A percentile compares a stretch with the other conserved stretches of the same genome.
phyloP scores from a whole-genome alignment of 2,113 vertebrate species.

The Aptenodytes forsteri region DNA sequence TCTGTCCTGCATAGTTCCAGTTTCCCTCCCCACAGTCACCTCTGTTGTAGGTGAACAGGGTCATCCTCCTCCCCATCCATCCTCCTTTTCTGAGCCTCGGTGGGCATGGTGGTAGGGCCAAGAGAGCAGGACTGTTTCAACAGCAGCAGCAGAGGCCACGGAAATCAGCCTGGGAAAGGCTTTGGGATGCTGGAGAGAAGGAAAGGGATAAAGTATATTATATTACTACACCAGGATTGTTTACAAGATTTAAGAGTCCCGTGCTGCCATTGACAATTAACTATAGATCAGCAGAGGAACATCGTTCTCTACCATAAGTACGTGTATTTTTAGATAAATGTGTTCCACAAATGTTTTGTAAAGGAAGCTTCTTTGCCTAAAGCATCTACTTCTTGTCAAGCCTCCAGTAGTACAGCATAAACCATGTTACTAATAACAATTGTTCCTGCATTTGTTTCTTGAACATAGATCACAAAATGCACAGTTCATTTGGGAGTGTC shows the following conservation, averaged over 20 bases:
- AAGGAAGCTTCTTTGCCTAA: not conserved
- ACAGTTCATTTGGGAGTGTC: conserved; percentile 2
- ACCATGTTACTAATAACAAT: not conserved
- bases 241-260: not conserved
- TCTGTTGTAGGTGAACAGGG: not conserved
- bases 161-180: not conserved
- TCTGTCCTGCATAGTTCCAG: not conserved
- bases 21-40: not conserved
- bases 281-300: not conserved
- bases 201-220: not conserved
- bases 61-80: not conserved
- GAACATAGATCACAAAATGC: not conserved
- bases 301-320: not conserved
- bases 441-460: conserved; percentile 17
- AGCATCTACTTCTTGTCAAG: not conserved
- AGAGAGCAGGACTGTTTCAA: not conserved
- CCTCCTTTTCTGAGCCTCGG: not conserved
- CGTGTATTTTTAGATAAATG: not conserved
- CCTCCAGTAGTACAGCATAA: not conserved
- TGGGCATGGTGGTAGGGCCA: not conserved
- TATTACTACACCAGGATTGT: not conserved
- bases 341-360: not conserved
- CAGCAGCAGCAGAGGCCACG: not conserved
- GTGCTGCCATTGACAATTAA: not conserved
- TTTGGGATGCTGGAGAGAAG: not conserved